These are phyloP conservation scores for Malacoraja senta DNA, from an alignment of 2,797 vertebrate species.

Conservation along the genomic window DNA sequence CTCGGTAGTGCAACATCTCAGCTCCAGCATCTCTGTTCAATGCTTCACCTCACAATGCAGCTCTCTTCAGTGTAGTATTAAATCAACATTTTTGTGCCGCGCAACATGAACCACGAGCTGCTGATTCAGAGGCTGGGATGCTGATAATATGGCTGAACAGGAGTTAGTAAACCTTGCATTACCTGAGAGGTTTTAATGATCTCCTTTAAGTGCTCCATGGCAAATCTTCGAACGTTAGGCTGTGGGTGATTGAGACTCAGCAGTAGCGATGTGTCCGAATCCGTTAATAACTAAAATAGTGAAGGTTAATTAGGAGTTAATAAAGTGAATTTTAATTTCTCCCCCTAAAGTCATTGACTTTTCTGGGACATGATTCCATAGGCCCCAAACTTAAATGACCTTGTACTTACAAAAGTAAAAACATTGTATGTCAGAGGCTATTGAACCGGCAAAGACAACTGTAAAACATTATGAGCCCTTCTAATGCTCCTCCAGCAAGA, in stretches of 20 bases:
- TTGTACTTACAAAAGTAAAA: background rate
- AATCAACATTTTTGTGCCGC: too few species aligned
- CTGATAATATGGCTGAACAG: too few species aligned
- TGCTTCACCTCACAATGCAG: too few species aligned
- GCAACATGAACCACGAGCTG: too few species aligned
- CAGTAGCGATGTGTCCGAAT: conserved; percentile 78
- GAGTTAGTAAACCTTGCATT: background rate
- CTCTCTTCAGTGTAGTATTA: too few species aligned
- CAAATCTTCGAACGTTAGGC: conserved; percentile 69
- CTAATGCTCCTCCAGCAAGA: background rate
- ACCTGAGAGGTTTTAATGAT: conserved; percentile 68
- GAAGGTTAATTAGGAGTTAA: background rate
- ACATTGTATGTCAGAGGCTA: background rate
- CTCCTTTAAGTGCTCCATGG: conserved; percentile 70
- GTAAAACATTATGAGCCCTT: background rate
- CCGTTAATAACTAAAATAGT: conserved; percentile 68
- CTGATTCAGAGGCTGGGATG: too few species aligned
- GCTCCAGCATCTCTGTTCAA: too few species aligned
- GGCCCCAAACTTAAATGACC: background rate
- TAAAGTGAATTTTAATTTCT: background rate
- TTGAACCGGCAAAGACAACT: background rate
- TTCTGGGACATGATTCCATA: background rate
- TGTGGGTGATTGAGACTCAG: conserved; percentile 87
- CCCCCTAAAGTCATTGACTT: background rate
- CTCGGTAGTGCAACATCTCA: too few species aligned